These are phyloP conservation scores for Apodemia hepburni DNA, from an alignment of 2,888 invertebrate genomes.

Conservation along the genomic window DNA sequence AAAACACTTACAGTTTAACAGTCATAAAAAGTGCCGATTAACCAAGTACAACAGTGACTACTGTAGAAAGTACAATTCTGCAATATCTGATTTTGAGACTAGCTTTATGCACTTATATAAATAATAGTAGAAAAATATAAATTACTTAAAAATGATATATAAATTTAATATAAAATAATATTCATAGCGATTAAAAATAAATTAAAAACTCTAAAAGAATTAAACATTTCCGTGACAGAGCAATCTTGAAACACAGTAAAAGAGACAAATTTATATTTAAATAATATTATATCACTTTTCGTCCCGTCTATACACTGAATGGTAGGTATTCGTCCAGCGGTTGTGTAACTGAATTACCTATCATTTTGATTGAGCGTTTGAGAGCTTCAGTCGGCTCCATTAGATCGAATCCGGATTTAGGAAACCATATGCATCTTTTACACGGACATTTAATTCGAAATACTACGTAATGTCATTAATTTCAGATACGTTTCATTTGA, in stretches of 20 bases:
- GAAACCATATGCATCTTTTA: constrained; percentile 11
- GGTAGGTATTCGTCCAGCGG: constrained; percentile 64
- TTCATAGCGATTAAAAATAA: too few relatives aligned
- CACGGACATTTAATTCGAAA: constrained; percentile 1
- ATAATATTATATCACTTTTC: constrained; percentile 37
- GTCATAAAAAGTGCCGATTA: too few relatives aligned
- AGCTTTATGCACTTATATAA: too few relatives aligned
- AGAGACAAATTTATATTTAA: background rate
- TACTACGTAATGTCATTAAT: background rate
- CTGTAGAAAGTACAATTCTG: too few relatives aligned
- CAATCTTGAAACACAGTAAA: background rate
- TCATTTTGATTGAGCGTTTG: constrained; percentile 76
- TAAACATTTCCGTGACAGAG: too few relatives aligned
- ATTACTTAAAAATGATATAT: too few relatives aligned
- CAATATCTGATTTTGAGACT: too few relatives aligned
- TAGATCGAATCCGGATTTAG: constrained; percentile 46
- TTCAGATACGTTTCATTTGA: background rate
- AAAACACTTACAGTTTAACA: too few relatives aligned
- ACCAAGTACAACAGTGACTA: too few relatives aligned
- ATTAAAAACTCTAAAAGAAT: too few relatives aligned
- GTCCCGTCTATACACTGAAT: constrained; percentile 38
- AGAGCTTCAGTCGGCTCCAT: constrained; percentile 55
- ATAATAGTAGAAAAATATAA: too few relatives aligned
- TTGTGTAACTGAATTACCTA: constrained; percentile 73
- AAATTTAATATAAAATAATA: too few relatives aligned